Evolutionary conservation across 2,113 vertebrate species (phyloP).

Genomic region (cattle (Bos taurus)): ARS-UCD2.0 NC_037348.1:56679001-56679500

Average conservation of each 20-base stretch:
- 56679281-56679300: not conserved
- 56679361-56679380: not conserved
- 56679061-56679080: not conserved
- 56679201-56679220: not conserved
- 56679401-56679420: not conserved
- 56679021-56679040: not conserved
- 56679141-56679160: not conserved
- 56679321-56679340: not conserved
- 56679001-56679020: not conserved
- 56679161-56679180: not conserved
- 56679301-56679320: not conserved
- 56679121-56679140: not conserved
- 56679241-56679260: not conserved
- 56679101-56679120: not conserved
- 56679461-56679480: not conserved
- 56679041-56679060: not conserved
- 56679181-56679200: not conserved
- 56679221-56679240: not conserved
- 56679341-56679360: not conserved
- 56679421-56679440: not conserved
- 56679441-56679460: not conserved
- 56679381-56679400: not conserved
- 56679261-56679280: not conserved
- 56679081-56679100: not conserved
- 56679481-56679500: not conserved